Evolutionary conservation across 2,113 vertebrate genomes (phyloP).

Genomic region (Colaptes auratus): DNA sequence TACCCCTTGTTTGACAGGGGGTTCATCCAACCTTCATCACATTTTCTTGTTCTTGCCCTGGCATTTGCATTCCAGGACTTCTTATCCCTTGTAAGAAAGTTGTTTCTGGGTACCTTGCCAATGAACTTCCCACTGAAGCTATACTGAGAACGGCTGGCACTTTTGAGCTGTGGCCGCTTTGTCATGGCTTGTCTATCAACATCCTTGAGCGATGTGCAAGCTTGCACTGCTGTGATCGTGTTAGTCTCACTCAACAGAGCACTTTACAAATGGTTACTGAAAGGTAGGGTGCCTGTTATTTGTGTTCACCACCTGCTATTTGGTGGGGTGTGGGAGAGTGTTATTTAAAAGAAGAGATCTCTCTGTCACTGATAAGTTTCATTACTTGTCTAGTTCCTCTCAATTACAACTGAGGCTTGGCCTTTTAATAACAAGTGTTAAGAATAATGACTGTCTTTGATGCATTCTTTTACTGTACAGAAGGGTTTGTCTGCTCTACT

Average conservation of each 20-base stretch:
- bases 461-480: not conserved
- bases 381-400: not conserved
- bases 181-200: not conserved
- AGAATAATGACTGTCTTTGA: not conserved
- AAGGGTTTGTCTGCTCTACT: not conserved
- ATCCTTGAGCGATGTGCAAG: not conserved
- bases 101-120: not conserved
- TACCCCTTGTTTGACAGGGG: not conserved
- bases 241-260: not conserved
- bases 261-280: not conserved
- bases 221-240: not conserved
- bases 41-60: not conserved
- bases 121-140: not conserved
- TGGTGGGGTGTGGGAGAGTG: too few species aligned
- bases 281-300: not conserved
- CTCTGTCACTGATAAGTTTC: not conserved
- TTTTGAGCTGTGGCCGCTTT: not conserved
- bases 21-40: not conserved
- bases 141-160: not conserved
- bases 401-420: not conserved
- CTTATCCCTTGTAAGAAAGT: not conserved
- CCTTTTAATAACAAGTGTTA: not conserved
- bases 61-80: not conserved
- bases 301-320: not conserved
- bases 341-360: not conserved